Evolutionary conservation across 53 echinoderm and acorn worm species (phyloP).

Genomic region (Patiria pectinifera): DNA sequence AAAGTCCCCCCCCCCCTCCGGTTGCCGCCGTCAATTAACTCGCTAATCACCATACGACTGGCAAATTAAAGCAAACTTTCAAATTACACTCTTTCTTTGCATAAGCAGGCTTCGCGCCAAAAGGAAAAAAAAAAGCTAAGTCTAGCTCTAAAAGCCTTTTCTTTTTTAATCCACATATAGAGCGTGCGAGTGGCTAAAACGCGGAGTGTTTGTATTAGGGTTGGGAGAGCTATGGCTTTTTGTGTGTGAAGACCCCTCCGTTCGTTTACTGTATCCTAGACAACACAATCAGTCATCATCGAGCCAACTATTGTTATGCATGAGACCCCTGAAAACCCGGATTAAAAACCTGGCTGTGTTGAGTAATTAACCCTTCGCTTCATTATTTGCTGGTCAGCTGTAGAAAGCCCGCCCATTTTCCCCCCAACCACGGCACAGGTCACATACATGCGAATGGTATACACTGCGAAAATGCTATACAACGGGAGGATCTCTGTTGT

Average conservation of each 20-base stretch:
- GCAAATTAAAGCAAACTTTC: constrained; percentile 12
- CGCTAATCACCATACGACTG: neutral
- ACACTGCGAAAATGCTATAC: neutral
- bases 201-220: constrained; percentile 20
- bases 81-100: constrained; percentile 2
- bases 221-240: neutral
- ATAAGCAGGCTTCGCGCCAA: constrained; percentile 30
- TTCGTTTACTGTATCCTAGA: constrained; percentile 26
- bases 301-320: constrained; percentile 46
- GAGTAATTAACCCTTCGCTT: constrained; percentile 15
- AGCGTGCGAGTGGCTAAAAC: constrained; percentile 15
- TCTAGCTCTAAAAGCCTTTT: neutral
- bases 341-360: neutral
- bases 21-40: neutral
- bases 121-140: neutral
- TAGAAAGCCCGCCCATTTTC: constrained; percentile 21
- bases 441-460: neutral
- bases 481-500: too few species aligned
- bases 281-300: neutral
- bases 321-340: neutral
- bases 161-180: neutral
- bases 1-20: neutral
- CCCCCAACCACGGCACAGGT: neutral
- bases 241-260: neutral
- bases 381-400: constrained; percentile 39